These are phyloP conservation scores for Pholis gunnellus DNA, from an alignment of 2,113 vertebrate genomes.

Conservation along the genomic window DNA sequence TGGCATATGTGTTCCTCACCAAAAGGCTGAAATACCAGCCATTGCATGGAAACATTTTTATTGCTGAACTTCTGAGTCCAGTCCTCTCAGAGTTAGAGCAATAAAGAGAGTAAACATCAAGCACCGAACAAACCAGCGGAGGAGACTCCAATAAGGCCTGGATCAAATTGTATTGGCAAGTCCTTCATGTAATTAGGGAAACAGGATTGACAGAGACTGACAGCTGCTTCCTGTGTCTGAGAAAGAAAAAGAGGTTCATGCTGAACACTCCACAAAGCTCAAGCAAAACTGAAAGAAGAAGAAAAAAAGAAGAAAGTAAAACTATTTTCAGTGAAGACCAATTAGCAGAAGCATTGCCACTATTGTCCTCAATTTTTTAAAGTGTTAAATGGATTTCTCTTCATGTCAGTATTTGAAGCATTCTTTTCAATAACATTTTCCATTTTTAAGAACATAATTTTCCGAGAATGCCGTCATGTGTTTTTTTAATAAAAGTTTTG, in stretches of 20 bases:
- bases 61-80: slow-evolving; percentile 48
- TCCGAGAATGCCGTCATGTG: background rate
- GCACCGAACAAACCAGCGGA: slow-evolving; percentile 37
- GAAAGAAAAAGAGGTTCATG: background rate
- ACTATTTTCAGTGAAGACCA: background rate
- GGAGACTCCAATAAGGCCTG: slow-evolving; percentile 50
- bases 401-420: background rate
- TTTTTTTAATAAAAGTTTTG: background rate
- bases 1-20: slow-evolving; percentile 7
- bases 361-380: background rate
- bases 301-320: background rate
- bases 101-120: slow-evolving; percentile 69
- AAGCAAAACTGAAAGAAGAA: background rate
- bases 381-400: slow-evolving; percentile 2
- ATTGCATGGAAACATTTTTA: slow-evolving; percentile 36
- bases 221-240: background rate
- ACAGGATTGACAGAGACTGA: slow-evolving; percentile 18
- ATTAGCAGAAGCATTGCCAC: background rate
- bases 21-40: slow-evolving; percentile 23
- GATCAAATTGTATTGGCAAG: slow-evolving; percentile 62
- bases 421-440: background rate
- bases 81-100: slow-evolving; percentile 45
- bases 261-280: background rate
- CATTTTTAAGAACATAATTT: background rate
- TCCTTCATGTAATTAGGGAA: slow-evolving; percentile 55